These are phyloP conservation scores for Brachylomia viminalis DNA, from an alignment of 2,888 invertebrate genomes.

Conservation along the genomic window DNA sequence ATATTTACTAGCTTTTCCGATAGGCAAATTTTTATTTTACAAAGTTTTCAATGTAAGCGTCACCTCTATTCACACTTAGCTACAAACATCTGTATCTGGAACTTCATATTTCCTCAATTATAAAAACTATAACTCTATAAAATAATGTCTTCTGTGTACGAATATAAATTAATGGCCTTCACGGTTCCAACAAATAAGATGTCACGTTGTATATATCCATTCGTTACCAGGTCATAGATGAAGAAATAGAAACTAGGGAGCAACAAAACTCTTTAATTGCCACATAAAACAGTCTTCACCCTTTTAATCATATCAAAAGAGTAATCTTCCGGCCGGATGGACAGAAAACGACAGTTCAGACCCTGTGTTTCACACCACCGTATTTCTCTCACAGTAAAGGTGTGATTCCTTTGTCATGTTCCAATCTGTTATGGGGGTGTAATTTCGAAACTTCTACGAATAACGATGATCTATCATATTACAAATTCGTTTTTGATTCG, in stretches of 20 bases:
- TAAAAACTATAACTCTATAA: conserved; percentile 42
- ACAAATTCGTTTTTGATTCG: conserved; percentile 88
- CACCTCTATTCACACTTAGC: background rate
- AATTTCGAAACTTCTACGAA: conserved; percentile 85
- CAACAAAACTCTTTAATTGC: conserved; percentile 87
- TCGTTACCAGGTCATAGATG: conserved; percentile 59
- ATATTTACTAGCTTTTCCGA: conserved; percentile 26
- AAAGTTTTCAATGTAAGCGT: background rate
- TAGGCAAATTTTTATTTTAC: background rate
- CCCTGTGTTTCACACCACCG: conserved; percentile 62
- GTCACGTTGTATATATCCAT: conserved; percentile 47
- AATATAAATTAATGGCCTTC: conserved; percentile 53
- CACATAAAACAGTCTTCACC: conserved; percentile 89
- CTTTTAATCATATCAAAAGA: conserved; percentile 90
- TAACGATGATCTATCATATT: conserved; percentile 86
- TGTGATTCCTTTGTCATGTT: conserved; percentile 67
- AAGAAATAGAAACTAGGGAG: conserved; percentile 80
- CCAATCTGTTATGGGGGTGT: conserved; percentile 74
- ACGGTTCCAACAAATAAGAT: conserved; percentile 51
- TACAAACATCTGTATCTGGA: conserved; percentile 13
- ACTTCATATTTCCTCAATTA: conserved; percentile 42
- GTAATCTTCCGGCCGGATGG: conserved; percentile 89
- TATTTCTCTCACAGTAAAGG: conserved; percentile 69
- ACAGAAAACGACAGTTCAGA: conserved; percentile 76
- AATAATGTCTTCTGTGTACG: conserved; percentile 30